Evolutionary conservation across 2,797 vertebrate species (phyloP), one percentile per base, ranked within the genome.

Genomic region (Danio tinwini): DNA sequence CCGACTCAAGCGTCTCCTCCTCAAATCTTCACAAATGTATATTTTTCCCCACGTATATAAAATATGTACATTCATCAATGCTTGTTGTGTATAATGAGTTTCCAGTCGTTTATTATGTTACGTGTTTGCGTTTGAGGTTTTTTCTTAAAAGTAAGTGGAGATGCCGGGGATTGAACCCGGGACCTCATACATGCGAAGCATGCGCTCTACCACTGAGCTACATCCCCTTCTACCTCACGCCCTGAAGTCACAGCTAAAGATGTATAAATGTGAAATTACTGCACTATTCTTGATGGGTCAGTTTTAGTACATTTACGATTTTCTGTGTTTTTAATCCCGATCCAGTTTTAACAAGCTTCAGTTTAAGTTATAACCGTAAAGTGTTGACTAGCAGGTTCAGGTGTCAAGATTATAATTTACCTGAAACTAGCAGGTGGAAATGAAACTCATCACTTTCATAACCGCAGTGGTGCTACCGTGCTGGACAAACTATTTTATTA

Each of bases 91-190:
- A 6, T 14, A 10, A 44, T n/a, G 1, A 14, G 16, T 8, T 40
- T 52, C 12, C 21, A 16, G 3, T 9, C 1, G 14, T 1, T 29
- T 8, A 45, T 7, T 13, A 3, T 5, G 10, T 5, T 42, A 16
- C 1, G 29, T 12, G 14, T 37, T 2, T 0, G 3, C 6, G 2
- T 17, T 47, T 5, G 19, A 11, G 16, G 3, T 47, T 17, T 72
- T 5, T 58, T 53, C 6, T 19, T 16, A n/a, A 11, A 7, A 70
- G 14, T 52, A 52, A 52, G 12, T 90, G 89, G 88, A 89, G 89
- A 90, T 90, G 89, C 88, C 87, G 88, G 89, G 89, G 88, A 90
- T 89, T 89, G 89, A 90, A 89, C 88, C 89, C 87, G 87, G 89
- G 89, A 84, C 89, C 89, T 90, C 88, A 90, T 89, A 86, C 87